phyloP scores from a whole-genome alignment of 2,113 vertebrate species.

The Platichthys flesus region DNA sequence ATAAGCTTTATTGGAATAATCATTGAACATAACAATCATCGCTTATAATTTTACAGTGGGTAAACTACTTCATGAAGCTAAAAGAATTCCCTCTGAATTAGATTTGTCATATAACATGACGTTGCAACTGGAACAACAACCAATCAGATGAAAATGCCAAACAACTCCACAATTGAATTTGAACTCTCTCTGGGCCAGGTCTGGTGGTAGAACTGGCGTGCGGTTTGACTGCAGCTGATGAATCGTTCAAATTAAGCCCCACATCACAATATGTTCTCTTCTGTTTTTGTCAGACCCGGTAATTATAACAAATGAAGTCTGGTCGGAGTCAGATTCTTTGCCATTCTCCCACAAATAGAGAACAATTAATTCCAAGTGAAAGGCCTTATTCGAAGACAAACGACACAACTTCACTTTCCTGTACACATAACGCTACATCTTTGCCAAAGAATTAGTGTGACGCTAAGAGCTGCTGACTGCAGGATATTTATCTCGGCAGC shows the following conservation, averaged over 20 bases:
- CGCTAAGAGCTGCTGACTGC: slow-evolving; percentile 71
- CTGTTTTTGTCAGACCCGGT: slow-evolving; percentile 38
- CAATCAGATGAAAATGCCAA: not conserved
- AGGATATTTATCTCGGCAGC: slow-evolving; percentile 66
- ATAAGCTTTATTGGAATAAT: no score
- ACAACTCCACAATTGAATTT: slow-evolving; percentile 9
- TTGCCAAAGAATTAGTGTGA: slow-evolving; percentile 71
- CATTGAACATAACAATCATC: no score
- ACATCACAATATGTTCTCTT: slow-evolving; percentile 60
- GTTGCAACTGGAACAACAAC: not conserved
- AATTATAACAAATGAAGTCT: slow-evolving; percentile 73
- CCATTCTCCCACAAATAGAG: slow-evolving; percentile 53
- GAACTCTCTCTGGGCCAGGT: not conserved
- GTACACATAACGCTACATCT: slow-evolving; percentile 62
- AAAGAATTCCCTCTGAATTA: not conserved
- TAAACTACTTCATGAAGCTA: not conserved
- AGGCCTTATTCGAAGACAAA: slow-evolving; percentile 65
- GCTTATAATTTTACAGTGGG: no score
- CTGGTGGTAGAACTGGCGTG: slow-evolving; percentile 13
- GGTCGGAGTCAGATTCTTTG: slow-evolving; percentile 44
- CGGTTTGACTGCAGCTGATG: slow-evolving; percentile 51
- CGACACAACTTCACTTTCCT: slow-evolving; percentile 57
- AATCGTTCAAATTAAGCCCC: slow-evolving; percentile 68
- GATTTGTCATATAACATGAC: not conserved
- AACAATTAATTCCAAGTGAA: slow-evolving; percentile 68